Evolutionary conservation across 2,113 vertebrate species (phyloP), one percentile per base, ranked within the genome.

Genomic region (Thunnus maccoyii): DNA sequence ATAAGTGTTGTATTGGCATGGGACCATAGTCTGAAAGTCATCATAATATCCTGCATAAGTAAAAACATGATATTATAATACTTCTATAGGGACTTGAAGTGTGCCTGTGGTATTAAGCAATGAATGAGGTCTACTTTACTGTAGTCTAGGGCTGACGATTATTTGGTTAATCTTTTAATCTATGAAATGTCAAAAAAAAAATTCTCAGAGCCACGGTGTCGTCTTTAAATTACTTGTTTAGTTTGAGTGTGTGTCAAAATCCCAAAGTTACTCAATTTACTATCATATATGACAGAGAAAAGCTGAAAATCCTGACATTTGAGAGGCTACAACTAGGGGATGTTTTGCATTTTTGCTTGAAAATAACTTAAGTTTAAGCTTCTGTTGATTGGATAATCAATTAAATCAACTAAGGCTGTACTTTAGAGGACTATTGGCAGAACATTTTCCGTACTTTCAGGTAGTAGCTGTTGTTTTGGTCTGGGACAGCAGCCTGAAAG

Each of bases 11-110:
- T 82, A 72, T 58, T 50, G 69, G 61, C 82, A 83, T 78, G 72
- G 69, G 32, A 66, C 36, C 46, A 14, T 13, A 50, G 30, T 14
- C 60, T 65, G 41, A 83, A 79, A 86, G 75, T 82, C 83, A 88
- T 78, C 86, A 72, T 70, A 58, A 27, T 2, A 2, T 41, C 15
- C 32, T 41, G 36, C 12, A 47, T n/a, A 36, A 36, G 36, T 25
- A 64, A 16, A 41, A 63, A 25, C 11, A 57, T 5, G 2, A 30
- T 17, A 60, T 62, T 36, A 73, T 15, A 72, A 64, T 11, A 55
- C 44, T 68, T 13, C 15, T 27, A 47, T 14, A 56, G 27, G 27
- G 48, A 58, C 27, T 16, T 20, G 1, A 63, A 47, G 20, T 2
- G 9, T 46, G 16, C 6, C 22, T 68, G 18, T 48, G 58, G 22